Percentiles rank a stretch among this genome's conserved stretches.
phyloP scores from a whole-genome alignment of 2,888 invertebrate species.

The Tachina lurida region DNA sequence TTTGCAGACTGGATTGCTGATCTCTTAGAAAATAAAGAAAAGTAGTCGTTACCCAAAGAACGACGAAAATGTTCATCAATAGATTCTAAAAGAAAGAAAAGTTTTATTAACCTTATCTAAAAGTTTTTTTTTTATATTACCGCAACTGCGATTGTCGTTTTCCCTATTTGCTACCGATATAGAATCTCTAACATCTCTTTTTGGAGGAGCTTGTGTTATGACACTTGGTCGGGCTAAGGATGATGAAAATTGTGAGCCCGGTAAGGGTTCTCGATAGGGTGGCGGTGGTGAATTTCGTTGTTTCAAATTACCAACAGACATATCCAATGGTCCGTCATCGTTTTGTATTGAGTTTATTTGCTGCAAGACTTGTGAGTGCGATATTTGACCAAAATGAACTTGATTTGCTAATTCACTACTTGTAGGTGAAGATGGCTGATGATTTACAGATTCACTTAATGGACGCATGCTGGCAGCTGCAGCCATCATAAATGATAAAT shows the following conservation, averaged over 20 bases:
- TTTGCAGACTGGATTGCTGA: constrained; percentile 75
- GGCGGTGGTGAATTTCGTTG: constrained; percentile 81
- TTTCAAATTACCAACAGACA: constrained; percentile 80
- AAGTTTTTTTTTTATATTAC: constrained; percentile 69
- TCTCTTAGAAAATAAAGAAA: constrained; percentile 86
- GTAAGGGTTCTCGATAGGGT: constrained; percentile 82
- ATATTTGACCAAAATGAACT: constrained; percentile 62
- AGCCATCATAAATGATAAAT: constrained; percentile 72
- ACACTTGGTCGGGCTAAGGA: constrained; percentile 85
- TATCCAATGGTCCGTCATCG: constrained; percentile 81
- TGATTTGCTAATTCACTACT: constrained; percentile 43
- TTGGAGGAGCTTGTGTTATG: constrained; percentile 85
- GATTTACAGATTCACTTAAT: constrained; percentile 76
- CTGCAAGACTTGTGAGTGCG: constrained; percentile 60
- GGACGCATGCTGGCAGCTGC: constrained; percentile 73
- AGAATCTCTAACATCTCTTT: constrained; percentile 78
- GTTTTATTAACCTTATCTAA: background rate
- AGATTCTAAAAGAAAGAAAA: constrained; percentile 84
- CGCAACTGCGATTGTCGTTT: constrained; percentile 79
- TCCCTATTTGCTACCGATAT: constrained; percentile 77
- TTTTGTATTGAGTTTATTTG: constrained; percentile 50
- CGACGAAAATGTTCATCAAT: constrained; percentile 97
- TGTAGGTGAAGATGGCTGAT: constrained; percentile 69
- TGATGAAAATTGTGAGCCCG: constrained; percentile 79
- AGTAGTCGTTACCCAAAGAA: constrained; percentile 92